Evolutionary conservation across 2,888 invertebrate species (phyloP).

Genomic region (Leucoptera coffeella): DNA sequence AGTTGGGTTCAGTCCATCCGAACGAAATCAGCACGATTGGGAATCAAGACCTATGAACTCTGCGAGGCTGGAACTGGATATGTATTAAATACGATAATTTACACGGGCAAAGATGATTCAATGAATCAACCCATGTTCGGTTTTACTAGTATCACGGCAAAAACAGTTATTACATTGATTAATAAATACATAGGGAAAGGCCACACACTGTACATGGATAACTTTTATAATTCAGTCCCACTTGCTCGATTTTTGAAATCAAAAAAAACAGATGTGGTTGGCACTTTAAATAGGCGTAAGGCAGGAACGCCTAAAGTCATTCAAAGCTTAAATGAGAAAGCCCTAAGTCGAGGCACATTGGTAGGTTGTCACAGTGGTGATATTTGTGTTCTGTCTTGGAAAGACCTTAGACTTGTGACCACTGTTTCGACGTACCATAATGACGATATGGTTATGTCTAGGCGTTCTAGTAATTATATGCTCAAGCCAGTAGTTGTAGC

Average conservation of each 20-base stretch:
- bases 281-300: conserved; percentile 5
- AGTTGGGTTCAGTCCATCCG: conserved; percentile 12
- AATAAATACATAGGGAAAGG: too few species aligned
- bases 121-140: conserved; percentile 1
- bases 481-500: conserved; percentile 1
- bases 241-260: conserved; percentile 6
- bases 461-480: background rate
- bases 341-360: background rate
- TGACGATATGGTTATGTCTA: background rate
- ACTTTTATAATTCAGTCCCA: conserved; percentile 7
- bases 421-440: conserved; percentile 5
- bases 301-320: conserved; percentile 2
- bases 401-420: conserved; percentile 4
- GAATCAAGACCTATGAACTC: too few species aligned
- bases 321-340: background rate
- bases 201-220: conserved; percentile 7
- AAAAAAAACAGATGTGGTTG: too few species aligned
- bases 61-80: too few species aligned
- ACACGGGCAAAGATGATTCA: conserved; percentile 5
- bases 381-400: conserved; percentile 3
- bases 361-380: conserved; percentile 4
- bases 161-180: too few species aligned
- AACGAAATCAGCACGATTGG: conserved; percentile 11
- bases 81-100: conserved; percentile 4
- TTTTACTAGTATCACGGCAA: conserved; percentile 5